phyloP scores from a whole-genome alignment of 2,888 invertebrate genomes.

The Dione vanillae region DNA sequence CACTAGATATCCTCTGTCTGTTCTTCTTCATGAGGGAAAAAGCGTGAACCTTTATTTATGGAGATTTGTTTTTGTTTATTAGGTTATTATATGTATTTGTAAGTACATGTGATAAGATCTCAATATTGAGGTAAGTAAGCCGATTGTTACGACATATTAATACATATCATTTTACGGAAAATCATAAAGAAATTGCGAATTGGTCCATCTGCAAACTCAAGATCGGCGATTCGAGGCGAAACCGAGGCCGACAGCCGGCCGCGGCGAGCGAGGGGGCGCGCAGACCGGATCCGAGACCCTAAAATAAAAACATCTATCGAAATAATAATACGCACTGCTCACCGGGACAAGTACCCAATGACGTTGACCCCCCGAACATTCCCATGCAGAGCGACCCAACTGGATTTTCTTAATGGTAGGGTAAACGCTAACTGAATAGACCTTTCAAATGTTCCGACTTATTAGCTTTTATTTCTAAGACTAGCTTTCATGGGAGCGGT shows the following conservation, averaged over 20 bases:
- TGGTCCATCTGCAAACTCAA: conserved; percentile 26
- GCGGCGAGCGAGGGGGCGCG: conserved; percentile 77
- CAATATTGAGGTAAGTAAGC: background rate
- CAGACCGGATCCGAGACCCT: conserved; percentile 83
- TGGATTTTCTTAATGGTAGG: conserved; percentile 79
- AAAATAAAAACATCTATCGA: conserved; percentile 83
- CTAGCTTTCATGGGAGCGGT: conserved; percentile 67
- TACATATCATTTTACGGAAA: background rate
- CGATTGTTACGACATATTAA: background rate
- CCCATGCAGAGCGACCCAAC: conserved; percentile 77
- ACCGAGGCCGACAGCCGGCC: conserved; percentile 54
- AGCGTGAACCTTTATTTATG: no score
- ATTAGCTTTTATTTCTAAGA: conserved; percentile 79
- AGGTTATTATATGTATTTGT: background rate
- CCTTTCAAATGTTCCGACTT: conserved; percentile 77
- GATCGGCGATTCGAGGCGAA: conserved; percentile 47
- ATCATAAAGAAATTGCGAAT: conserved; percentile 12
- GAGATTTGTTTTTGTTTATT: background rate
- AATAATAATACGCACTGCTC: conserved; percentile 82
- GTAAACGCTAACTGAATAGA: conserved; percentile 74
- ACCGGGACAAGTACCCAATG: conserved; percentile 81
- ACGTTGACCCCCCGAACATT: conserved; percentile 83
- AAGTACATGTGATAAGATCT: background rate
- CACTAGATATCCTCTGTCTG: no score
- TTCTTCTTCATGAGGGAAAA: no score